Evolutionary conservation across 2,888 invertebrate species (phyloP).

Genomic region (Diadromus collaris): DNA sequence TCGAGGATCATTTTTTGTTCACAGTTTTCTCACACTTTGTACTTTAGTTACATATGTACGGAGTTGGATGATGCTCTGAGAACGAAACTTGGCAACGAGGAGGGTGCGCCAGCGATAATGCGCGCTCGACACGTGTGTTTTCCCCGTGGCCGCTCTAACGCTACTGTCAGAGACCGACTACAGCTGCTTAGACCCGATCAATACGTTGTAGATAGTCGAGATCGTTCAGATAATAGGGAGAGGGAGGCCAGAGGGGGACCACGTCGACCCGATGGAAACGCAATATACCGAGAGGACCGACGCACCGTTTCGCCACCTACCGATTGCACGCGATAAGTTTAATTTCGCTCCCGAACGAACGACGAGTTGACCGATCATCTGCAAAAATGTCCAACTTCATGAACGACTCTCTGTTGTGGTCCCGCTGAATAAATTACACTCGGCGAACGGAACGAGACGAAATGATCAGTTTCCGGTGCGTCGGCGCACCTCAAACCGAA

Average conservation of each 20-base stretch:
- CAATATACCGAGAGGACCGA: background rate
- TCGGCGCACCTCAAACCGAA: constrained; percentile 48
- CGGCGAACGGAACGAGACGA: constrained; percentile 37
- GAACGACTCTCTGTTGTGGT: constrained; percentile 55
- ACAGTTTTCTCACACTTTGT: background rate
- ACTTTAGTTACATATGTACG: constrained; percentile 1
- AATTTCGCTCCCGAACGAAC: background rate
- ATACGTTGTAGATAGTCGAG: constrained; percentile 77
- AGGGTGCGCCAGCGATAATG: constrained; percentile 56
- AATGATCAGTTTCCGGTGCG: constrained; percentile 57
- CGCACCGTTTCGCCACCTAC: background rate
- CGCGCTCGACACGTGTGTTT: constrained; percentile 71
- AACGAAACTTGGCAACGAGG: constrained; percentile 17
- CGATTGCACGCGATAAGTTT: background rate
- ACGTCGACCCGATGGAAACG: constrained; percentile 2
- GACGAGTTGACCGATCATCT: background rate
- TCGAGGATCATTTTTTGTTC: background rate
- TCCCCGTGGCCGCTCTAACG: constrained; percentile 74
- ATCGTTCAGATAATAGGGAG: constrained; percentile 69
- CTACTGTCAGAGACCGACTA: constrained; percentile 74
- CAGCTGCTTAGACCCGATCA: constrained; percentile 77
- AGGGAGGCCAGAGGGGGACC: background rate
- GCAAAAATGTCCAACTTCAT: background rate
- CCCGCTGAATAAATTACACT: constrained; percentile 59
- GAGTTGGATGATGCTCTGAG: constrained; percentile 30